Conservation (phyloP, 2,888 invertebrate species). For the Eupsilia transversa region DNA sequence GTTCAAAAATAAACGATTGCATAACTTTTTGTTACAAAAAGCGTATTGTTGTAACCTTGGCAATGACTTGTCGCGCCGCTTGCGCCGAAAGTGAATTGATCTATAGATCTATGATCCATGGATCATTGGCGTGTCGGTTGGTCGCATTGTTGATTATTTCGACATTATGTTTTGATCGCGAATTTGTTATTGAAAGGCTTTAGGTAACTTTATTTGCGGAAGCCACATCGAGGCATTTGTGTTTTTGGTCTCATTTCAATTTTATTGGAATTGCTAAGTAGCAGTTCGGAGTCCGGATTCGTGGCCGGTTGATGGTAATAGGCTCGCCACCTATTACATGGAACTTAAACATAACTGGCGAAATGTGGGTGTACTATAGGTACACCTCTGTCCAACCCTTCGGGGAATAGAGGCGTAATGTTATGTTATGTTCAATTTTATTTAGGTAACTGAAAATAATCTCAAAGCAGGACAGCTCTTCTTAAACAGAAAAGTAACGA, state of each 20-base stretch:
- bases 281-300: too few relatives aligned
- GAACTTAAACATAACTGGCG: too few relatives aligned
- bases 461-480: too few relatives aligned
- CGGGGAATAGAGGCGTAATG: too few relatives aligned
- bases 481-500: too few relatives aligned
- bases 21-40: slow-evolving; percentile 60
- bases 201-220: slow-evolving; percentile 19
- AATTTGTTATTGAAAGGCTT: slow-evolving; percentile 15
- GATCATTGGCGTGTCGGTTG: slow-evolving; percentile 68
- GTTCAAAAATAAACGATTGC: slow-evolving; percentile 56
- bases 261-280: too few relatives aligned
- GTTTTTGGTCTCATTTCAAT: background rate
- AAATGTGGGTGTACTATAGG: too few relatives aligned
- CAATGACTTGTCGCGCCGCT: slow-evolving; percentile 75
- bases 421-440: too few relatives aligned
- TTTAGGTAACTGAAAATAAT: too few relatives aligned
- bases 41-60: slow-evolving; percentile 74
- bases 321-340: too few relatives aligned
- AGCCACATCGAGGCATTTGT: background rate
- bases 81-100: slow-evolving; percentile 76
- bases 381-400: too few relatives aligned
- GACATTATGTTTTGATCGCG: slow-evolving; percentile 44
- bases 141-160: slow-evolving; percentile 63
- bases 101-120: slow-evolving; percentile 74
- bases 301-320: too few relatives aligned